Percentiles rank a stretch among this genome's conserved stretches.
phyloP scores from a whole-genome alignment of 2,113 vertebrate genomes.

The Aldabrachelys gigantea region DNA sequence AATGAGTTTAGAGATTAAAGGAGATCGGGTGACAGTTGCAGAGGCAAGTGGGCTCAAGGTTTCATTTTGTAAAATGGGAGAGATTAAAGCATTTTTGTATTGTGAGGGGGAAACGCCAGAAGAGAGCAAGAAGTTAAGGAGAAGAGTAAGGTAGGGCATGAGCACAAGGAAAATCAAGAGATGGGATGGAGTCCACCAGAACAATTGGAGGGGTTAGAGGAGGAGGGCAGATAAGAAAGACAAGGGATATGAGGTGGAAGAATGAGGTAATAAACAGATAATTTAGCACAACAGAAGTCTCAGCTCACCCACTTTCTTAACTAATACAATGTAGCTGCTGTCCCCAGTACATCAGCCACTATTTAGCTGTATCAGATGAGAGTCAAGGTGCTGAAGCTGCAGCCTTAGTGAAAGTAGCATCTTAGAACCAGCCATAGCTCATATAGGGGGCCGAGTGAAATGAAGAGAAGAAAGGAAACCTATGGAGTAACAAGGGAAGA shows the following conservation, averaged over 20 bases:
- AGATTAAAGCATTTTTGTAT: neutral
- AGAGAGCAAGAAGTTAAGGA: neutral
- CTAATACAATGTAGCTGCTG: neutral
- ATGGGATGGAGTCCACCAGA: neutral
- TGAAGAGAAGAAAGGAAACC: too few relatives aligned
- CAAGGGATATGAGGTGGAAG: neutral
- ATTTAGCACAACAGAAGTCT: neutral
- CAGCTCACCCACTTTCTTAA: neutral
- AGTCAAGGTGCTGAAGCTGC: neutral
- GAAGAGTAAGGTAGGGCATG: neutral
- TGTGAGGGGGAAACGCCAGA: neutral
- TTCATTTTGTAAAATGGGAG: neutral
- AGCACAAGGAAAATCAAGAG: neutral
- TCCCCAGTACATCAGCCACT: neutral
- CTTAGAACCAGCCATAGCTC: neutral
- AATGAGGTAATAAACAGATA: neutral
- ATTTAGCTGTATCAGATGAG: neutral
- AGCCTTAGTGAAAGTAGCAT: neutral
- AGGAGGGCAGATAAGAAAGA: neutral
- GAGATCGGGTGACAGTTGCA: neutral
- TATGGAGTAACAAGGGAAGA: too few relatives aligned
- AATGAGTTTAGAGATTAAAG: neutral
- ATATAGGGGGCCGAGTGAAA: too few relatives aligned
- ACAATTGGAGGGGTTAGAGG: neutral
- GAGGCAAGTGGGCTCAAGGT: neutral